Percentiles rank a stretch among this genome's conserved stretches.
phyloP scores from a whole-genome alignment of 2,797 vertebrate species.

The Sebastes matsubarae region DNA sequence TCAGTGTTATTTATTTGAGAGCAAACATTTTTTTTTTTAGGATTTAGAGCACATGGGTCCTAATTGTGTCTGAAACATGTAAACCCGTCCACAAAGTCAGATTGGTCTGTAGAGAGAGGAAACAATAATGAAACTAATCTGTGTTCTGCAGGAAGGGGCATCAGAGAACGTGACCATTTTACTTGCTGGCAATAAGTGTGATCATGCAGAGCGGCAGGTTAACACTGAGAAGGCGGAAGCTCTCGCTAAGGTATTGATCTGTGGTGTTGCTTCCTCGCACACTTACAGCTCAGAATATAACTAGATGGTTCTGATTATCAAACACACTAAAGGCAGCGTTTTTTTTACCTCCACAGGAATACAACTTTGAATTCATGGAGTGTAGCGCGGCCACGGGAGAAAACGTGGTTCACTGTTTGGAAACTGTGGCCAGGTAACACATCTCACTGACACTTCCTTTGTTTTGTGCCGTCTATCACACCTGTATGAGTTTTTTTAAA shows the following conservation, averaged over 20 bases:
- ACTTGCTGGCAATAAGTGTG: constrained; percentile 93
- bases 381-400: constrained; percentile 92
- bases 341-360: constrained; percentile 80
- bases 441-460: not conserved
- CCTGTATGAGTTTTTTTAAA: not conserved
- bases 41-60: not conserved
- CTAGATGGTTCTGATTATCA: not conserved
- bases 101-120: not conserved
- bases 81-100: not conserved
- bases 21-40: not conserved
- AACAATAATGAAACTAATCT: not conserved
- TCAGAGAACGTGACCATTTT: constrained; percentile 79
- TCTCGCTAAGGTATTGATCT: constrained; percentile 85
- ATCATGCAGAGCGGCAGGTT: constrained; percentile 82
- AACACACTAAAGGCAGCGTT: not conserved
- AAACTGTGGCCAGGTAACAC: constrained; percentile 87
- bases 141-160: constrained; percentile 83
- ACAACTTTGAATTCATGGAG: constrained; percentile 87
- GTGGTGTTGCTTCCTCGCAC: not conserved
- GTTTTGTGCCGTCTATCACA: not conserved
- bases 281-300: not conserved
- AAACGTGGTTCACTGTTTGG: constrained; percentile 87
- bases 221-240: constrained; percentile 77
- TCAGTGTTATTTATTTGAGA: not conserved
- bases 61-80: not conserved